Evolutionary conservation across 2,888 invertebrate genomes (phyloP), one percentile per base, ranked within the genome.

Genomic region (Caenorhabditis parvicauda): DNA sequence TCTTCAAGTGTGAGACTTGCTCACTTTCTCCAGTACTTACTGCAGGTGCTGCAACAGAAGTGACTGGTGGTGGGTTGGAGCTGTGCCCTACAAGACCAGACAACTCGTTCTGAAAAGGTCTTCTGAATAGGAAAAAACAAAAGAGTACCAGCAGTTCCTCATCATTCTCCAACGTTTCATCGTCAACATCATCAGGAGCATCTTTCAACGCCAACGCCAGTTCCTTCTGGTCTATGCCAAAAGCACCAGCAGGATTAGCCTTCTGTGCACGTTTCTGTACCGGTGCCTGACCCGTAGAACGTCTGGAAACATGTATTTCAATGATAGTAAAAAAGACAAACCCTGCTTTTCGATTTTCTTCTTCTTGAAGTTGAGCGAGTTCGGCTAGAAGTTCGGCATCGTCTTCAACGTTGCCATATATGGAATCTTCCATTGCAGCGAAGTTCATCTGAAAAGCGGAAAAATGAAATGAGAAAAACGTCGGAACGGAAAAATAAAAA

Each of bases 301-400:
- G n/a, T n/a, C n/a, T n/a, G n/a, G n/a, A n/a, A n/a, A n/a, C n/a
- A n/a, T n/a, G n/a, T n/a, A 32, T 32, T 32, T 32, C 35, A 32
- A 12, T 32, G 9, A 32, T 12, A 32, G n/a, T n/a, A n/a, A n/a
- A 32, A 32, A 32, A 32, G n/a, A 32, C 35, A 32, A n/a, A n/a
- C n/a, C n/a, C n/a, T n/a, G n/a, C n/a, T n/a, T n/a, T n/a, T n/a
- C n/a, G n/a, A n/a, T n/a, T 21, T 19, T 62, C 60, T 21, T 67
- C 66, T n/a, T 52, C 60, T 35, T 71, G 63, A 37, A 73, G 60
- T 7, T 70, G 70, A 22, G 64, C 54, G 21, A 73, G 39, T 45
- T 73, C 73, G 19, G 73, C 73, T 17, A 73, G 51, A 42, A 73
- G 37, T 37, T 73, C 73, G 12, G 54, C 62, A 50, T 73, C 73